Conservation (phyloP, 2,888 invertebrate genomes). For the Calliopum simillimum region DNA sequence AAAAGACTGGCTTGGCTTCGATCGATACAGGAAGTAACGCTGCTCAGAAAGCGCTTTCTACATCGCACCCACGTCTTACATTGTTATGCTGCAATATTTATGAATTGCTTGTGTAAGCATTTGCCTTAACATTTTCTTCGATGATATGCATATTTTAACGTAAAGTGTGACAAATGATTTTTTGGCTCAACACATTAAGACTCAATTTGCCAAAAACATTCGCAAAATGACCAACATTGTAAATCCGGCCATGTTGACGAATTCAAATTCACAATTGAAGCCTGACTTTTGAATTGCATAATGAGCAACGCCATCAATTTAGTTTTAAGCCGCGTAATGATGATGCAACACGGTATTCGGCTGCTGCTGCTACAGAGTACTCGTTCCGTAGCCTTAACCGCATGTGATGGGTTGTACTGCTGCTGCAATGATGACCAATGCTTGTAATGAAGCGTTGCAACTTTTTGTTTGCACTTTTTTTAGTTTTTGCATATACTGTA, state of each 20-base stretch:
- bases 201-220: too few relatives aligned
- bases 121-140: too few relatives aligned
- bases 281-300: conserved; percentile 16
- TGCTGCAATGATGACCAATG: not conserved
- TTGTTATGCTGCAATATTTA: too few relatives aligned
- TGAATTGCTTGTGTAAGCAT: too few relatives aligned
- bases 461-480: not conserved
- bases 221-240: too few relatives aligned
- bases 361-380: not conserved
- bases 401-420: not conserved
- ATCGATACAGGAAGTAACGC: too few relatives aligned
- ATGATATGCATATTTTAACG: too few relatives aligned
- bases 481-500: not conserved
- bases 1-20: too few relatives aligned
- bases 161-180: too few relatives aligned
- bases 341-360: conserved; percentile 11
- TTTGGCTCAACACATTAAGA: too few relatives aligned
- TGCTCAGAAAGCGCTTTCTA: too few relatives aligned
- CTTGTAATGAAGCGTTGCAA: not conserved
- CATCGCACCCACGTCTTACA: too few relatives aligned
- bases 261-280: not conserved
- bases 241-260: not conserved
- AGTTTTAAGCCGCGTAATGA: not conserved
- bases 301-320: not conserved
- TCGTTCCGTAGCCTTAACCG: not conserved